Evolutionary conservation across 2,888 invertebrate species (phyloP).

Genomic region (Antheraea yamamai): DNA sequence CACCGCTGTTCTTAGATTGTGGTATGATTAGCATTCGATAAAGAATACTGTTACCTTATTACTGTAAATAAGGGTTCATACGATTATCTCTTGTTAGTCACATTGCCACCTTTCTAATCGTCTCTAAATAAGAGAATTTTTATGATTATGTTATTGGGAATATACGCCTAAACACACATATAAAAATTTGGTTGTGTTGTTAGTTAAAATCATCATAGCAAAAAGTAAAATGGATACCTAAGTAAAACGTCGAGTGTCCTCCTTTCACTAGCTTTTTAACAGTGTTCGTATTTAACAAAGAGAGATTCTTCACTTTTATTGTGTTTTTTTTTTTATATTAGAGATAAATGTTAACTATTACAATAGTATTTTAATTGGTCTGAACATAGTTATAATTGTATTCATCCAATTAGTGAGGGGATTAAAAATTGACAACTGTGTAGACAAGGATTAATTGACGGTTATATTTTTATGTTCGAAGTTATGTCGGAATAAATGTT

Average conservation of each 20-base stretch:
- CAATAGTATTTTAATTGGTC: constrained; percentile 18
- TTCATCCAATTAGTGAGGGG: background rate
- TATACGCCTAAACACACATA: background rate
- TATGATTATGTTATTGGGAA: background rate
- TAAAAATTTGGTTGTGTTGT: background rate
- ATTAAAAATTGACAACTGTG: background rate
- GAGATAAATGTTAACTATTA: constrained; percentile 30
- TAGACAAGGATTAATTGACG: background rate
- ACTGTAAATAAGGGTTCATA: no score
- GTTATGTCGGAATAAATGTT: no score
- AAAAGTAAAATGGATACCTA: constrained; percentile 17
- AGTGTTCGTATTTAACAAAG: constrained; percentile 44
- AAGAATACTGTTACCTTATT: no score
- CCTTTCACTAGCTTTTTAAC: constrained; percentile 37
- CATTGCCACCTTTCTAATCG: no score
- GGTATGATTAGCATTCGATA: no score
- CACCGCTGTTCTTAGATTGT: no score
- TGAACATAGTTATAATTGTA: background rate
- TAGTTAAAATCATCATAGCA: constrained; percentile 9
- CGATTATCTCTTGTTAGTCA: no score
- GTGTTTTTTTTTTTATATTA: constrained; percentile 29
- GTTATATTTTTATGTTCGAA: background rate
- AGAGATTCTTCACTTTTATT: constrained; percentile 35
- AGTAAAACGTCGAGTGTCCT: constrained; percentile 36
- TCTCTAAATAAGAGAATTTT: background rate